phyloP scores from a whole-genome alignment of 1,140 invertebrate species.

The Drosophila gunungcola region DNA sequence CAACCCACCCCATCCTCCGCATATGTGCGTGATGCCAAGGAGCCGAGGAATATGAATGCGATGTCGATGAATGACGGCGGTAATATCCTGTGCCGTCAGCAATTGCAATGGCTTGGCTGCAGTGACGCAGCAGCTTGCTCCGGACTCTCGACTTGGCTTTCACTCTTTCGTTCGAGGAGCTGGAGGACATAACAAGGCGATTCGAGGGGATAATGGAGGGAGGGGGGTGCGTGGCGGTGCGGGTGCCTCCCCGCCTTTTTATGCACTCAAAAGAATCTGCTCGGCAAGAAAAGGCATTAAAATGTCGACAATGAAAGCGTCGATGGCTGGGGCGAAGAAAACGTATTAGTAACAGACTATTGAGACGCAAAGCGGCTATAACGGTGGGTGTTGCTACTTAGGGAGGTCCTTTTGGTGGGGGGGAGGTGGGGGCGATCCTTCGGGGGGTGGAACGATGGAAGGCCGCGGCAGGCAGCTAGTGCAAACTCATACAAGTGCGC shows the following conservation, averaged over 20 bases:
- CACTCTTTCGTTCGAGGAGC: not conserved
- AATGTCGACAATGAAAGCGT: slow-evolving; percentile 70
- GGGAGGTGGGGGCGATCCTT: slow-evolving; percentile 6
- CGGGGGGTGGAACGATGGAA: slow-evolving; percentile 7
- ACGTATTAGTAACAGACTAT: slow-evolving; percentile 83
- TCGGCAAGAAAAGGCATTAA: slow-evolving; percentile 78
- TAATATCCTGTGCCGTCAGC: slow-evolving; percentile 80
- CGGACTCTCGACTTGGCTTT: slow-evolving; percentile 34
- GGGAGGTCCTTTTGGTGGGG: not conserved
- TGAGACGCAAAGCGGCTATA: slow-evolving; percentile 70
- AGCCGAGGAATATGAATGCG: slow-evolving; percentile 59
- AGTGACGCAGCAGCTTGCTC: slow-evolving; percentile 70
- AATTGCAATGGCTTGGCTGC: slow-evolving; percentile 61
- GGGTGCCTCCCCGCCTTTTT: slow-evolving; percentile 46
- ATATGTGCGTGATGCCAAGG: slow-evolving; percentile 64
- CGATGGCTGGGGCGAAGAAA: slow-evolving; percentile 44
- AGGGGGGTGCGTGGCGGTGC: slow-evolving; percentile 18
- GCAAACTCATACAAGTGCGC: slow-evolving; percentile 76
- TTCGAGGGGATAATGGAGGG: slow-evolving; percentile 4
- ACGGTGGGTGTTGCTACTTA: not conserved
- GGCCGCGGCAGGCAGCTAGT: slow-evolving; percentile 51
- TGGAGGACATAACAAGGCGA: not conserved
- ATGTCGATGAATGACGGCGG: slow-evolving; percentile 75
- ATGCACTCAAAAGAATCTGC: slow-evolving; percentile 79
- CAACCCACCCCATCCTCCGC: not conserved